Base-by-base conservation (phyloP, 92 coral and sea anemone genomes). In the Zoanthus sociatus region DNA sequence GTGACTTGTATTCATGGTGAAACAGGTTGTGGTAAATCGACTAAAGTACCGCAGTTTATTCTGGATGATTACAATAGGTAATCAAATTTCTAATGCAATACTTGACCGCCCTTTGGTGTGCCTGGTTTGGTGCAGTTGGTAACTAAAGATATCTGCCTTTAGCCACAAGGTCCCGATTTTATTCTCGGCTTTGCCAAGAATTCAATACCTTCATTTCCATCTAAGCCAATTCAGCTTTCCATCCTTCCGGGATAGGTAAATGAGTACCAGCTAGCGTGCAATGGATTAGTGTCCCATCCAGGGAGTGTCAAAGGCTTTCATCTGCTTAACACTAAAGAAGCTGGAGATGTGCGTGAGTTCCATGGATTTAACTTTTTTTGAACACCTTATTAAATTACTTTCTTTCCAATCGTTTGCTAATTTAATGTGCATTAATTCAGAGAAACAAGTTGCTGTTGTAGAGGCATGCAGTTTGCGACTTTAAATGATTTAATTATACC, bases 31-130 rank as follows among this genome's bases (percentile, higher is more conserved):
- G 84, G 84, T 56, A 79, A 79, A 72, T 79, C 84, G 10, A 79
- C 84, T 5, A 79, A 79, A 79, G 84, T 79, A 3, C 84, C 84
- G 46, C 84, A 79, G 55, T 79, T 79, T 45, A 61, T 79, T 42
- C 9, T 79, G 84, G 84, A 79, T 63, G 84, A 79, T 42, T 79
- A 79, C 31, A 79, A n/a, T 72, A 79, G 84, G 84, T 79, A 58
- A 8, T 11, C 14, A 7, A 30, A 76, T 7, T 6, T 42, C 42
- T 72, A 74, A 45, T 74, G 11, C 3, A 21, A 30, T 54, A 54
- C 60, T 10, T 53, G 15, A 53, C 58, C 42, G 1, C 42, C 2
- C 42, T 26, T 26, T 26, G 26, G 26, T 26, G 26, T 26, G 26
- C 26, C 26, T 26, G 26, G 26, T 26, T 26, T 26, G 26, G 26